Base-by-base conservation (phyloP, 2,888 invertebrate genomes). In the Tetragonisca angustula region DNA sequence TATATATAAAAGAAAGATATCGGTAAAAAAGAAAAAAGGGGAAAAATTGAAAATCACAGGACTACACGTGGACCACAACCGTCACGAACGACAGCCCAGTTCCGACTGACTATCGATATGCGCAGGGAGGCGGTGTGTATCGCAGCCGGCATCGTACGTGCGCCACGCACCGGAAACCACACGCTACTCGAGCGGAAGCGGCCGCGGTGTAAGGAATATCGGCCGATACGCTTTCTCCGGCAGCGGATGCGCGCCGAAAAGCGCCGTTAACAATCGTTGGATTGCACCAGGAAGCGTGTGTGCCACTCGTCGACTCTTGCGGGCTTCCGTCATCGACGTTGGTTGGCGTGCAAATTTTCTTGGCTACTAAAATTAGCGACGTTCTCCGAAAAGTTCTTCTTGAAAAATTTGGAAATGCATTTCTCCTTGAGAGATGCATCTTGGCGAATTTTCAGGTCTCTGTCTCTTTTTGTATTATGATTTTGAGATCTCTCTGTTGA, bases 101-200 rank as follows among this genome's bases (percentile, higher is more conserved):
- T 86, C 83, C 83, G 49, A 89, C 89, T 89, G 89, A 86, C 74
- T 85, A 87, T 89, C 89, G 90, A 91, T 89, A 89, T 87, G 86
- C 84, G 78, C 61, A 50, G 68, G 52, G 65, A 56, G 71, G 62
- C 56, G 78, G 68, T 61, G 64, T 71, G 76, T 83, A 85, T 80
- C 87, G 86, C 59, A 67, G 75, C 56, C 84, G 87, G 83, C 84
- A 87, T 84, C 74, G 81, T 88, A 87, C 86, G 83, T 79, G 88
- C 87, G 84, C 87, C 80, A 77, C 79, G 88, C 88, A 91, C 93
- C 93, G 94, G 93, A 93, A 93, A 93, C 93, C 93, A 88, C 94
- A 93, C 92, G 92, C 89, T 87, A 87, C 89, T 89, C 81, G 90
- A 65, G 91, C 92, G 93, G 93, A 93, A 93, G 92, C 91, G 78